Evolutionary conservation across 92 coral and sea anemone genomes (phyloP).

Genomic region (Meandrina meandrites): DNA sequence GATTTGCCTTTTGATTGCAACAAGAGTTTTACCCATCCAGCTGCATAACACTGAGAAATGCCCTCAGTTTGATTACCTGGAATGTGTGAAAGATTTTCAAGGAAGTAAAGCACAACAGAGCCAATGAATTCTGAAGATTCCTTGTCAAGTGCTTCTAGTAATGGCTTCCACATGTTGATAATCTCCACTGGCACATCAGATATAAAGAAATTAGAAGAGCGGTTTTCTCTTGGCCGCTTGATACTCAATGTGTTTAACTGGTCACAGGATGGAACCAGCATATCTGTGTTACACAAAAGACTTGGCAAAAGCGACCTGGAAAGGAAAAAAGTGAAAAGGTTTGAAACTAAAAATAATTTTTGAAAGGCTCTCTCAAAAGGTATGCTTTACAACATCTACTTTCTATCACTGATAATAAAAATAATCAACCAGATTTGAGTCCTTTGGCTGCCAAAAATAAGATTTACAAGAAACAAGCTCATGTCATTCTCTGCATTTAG

Average conservation of each 20-base stretch:
- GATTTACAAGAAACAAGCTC: no score
- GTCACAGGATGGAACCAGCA: constrained; percentile 53
- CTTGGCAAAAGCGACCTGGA: constrained; percentile 21
- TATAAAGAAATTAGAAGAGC: neutral
- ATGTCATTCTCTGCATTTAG: no score
- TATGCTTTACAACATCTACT: no score
- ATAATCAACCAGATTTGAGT: no score
- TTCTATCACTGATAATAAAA: no score
- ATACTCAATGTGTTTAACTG: constrained; percentile 32
- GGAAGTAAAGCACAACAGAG: constrained; percentile 40
- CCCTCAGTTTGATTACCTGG: neutral
- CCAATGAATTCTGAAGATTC: constrained; percentile 72
- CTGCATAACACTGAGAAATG: neutral
- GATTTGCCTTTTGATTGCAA: constrained; percentile 12
- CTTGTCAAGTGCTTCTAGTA: constrained; percentile 69
- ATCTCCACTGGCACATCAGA: constrained; percentile 56
- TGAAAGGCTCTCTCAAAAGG: neutral
- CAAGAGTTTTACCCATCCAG: constrained; percentile 45
- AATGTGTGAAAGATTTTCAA: constrained; percentile 34
- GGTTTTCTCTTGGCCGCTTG: constrained; percentile 13
- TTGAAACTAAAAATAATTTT: neutral
- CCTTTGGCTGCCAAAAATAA: no score
- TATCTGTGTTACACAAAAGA: constrained; percentile 26
- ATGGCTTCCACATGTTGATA: constrained; percentile 67
- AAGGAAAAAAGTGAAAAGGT: neutral